phyloP scores from a whole-genome alignment of 2,113 vertebrate genomes.

The Scomber colias region DNA sequence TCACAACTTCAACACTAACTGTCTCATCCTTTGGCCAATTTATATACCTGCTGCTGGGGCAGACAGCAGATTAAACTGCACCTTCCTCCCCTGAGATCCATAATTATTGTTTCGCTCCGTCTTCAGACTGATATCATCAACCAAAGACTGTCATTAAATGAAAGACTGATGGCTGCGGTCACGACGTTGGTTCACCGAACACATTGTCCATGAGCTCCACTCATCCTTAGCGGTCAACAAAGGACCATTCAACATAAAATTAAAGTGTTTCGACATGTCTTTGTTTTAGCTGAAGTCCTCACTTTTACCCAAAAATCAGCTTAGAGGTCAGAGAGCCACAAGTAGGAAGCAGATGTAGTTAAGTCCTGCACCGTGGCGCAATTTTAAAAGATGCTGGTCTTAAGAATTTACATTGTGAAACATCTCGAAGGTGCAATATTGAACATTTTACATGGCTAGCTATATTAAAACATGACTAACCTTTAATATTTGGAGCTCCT shows the following conservation, averaged over 20 bases:
- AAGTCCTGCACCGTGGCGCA: neutral
- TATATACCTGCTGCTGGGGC: conserved; percentile 44
- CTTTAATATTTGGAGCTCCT: too few species aligned
- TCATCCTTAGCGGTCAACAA: conserved; percentile 43
- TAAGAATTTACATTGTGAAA: too few species aligned
- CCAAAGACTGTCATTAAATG: conserved; percentile 65
- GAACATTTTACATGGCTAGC: neutral
- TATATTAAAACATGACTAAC: too few species aligned
- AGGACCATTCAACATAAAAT: conserved; percentile 51
- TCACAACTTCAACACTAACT: neutral
- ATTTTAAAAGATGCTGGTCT: neutral
- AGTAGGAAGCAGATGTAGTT: neutral
- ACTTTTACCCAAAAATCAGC: conserved; percentile 22
- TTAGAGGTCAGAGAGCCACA: conserved; percentile 29
- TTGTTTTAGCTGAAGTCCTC: neutral
- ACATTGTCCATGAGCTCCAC: conserved; percentile 1
- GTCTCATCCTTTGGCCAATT: conserved; percentile 2
- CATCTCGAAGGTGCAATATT: neutral
- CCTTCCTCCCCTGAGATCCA: conserved; percentile 4
- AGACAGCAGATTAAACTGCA: conserved; percentile 10
- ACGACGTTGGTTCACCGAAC: conserved; percentile 11
- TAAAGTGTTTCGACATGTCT: conserved; percentile 28
- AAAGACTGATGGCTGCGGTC: conserved; percentile 20
- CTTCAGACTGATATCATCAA: conserved; percentile 44
- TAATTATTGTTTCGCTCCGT: conserved; percentile 53